Percentiles rank a stretch among this genome's conserved stretches.
phyloP scores from a whole-genome alignment of 2,797 vertebrate genomes.

The Halcyon leucocephala region DNA sequence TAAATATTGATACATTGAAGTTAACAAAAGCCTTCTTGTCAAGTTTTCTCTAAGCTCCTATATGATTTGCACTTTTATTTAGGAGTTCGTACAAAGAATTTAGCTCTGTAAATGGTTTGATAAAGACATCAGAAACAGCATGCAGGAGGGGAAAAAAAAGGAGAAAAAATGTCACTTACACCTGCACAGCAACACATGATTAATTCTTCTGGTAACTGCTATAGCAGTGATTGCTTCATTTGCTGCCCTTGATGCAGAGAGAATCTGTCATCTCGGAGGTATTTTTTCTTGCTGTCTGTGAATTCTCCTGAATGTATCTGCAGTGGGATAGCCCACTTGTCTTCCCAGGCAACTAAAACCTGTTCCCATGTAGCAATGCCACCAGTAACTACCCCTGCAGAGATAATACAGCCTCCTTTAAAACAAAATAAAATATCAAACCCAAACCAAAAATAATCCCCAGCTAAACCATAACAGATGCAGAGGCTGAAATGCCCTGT shows the following conservation, averaged over 20 bases:
- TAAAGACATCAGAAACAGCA: not conserved
- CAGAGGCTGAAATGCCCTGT: not conserved
- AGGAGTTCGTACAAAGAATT: not conserved
- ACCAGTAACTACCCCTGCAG: not conserved
- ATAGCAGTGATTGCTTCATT: not conserved
- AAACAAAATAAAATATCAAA: not conserved
- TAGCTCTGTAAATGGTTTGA: slow-evolving; percentile 25
- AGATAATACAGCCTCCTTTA: not conserved
- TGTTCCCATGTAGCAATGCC: not conserved
- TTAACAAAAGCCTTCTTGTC: not conserved
- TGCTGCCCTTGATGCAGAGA: not conserved
- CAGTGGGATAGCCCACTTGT: not conserved
- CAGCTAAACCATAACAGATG: not conserved
- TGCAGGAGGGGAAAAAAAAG: not conserved
- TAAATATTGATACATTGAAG: slow-evolving; percentile 33
- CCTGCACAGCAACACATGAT: not conserved
- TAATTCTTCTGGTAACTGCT: slow-evolving; percentile 28
- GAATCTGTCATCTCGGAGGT: not conserved
- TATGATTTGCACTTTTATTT: slow-evolving; percentile 2
- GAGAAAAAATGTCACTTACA: not conserved
- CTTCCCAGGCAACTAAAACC: not conserved
- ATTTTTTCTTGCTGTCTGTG: not conserved
- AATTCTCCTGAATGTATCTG: not conserved
- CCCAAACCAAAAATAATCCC: not conserved
- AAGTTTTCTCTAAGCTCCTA: not conserved